Base-by-base conservation (phyloP, 2,113 vertebrate genomes). In the Ammodytes marinus region DNA sequence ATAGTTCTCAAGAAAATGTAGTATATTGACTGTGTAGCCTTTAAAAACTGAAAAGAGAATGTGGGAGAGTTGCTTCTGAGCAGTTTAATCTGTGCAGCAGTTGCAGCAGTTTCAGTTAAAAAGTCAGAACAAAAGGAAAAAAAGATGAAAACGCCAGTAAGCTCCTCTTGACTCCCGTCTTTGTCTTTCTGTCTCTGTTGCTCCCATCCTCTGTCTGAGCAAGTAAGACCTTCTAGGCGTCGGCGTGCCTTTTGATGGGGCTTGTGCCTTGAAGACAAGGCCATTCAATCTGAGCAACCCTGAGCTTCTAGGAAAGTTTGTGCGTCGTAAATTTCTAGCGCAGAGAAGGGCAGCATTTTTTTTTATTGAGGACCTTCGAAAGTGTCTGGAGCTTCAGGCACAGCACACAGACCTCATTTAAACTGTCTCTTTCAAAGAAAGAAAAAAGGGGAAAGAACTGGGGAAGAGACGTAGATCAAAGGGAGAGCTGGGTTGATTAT, bases 251-350 rank as follows among this genome's bases (percentile, higher is more conserved):
- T 78, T 63, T 79, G 81, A 79, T 77, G 81, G 49, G 15, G 1
- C 54, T 27, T 35, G 14, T 70, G 79, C 83, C 86, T 86, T 81
- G 79, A 92, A 86, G 76, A 81, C 79, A 39, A 86, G 79, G 83
- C 86, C 65, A 3, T 77, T 79, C 83, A 80, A 60, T 85, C 81
- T 63, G 52, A 72, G 52, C 35, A 65, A 68, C 80, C 78, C 60
- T 83, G 78, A 76, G 63, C 74, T 54, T 79, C 83, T 45, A 52
- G 85, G 80, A 55, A 55, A 45, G 61, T 68, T 47, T 67, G 61
- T 57, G 52, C 10, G 27, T 81, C 53, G n/a, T 89, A 86, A 89
- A 89, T 89, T 79, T 72, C 77, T 54, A 19, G 52, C 12, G 12
- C 80, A 67, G 74, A 52, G 57, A 40, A 83, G 67, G 69, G 53